Conservation (phyloP, 2,888 invertebrate species). For the Leptopilina syphax region DNA sequence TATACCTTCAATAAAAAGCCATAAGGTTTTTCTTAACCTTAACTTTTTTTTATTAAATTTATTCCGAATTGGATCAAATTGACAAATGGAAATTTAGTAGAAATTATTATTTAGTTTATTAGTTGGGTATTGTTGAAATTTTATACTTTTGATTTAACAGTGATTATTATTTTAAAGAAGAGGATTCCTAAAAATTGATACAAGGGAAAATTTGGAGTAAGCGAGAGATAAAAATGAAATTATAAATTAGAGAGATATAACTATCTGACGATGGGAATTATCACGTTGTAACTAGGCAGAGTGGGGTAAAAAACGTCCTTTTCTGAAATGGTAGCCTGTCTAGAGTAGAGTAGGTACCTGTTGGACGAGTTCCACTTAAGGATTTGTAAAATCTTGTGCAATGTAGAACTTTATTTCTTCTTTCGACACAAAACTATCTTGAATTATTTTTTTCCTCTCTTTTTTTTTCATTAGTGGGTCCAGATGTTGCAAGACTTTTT, state of each 20-base stretch:
- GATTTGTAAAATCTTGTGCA: conserved; percentile 71
- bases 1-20: no score
- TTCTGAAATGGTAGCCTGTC: conserved; percentile 55
- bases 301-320: conserved; percentile 48
- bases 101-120: no score
- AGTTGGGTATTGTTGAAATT: no score
- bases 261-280: conserved; percentile 54
- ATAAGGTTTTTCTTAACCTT: no score
- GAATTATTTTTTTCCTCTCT: background rate
- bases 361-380: conserved; percentile 72
- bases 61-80: no score
- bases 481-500: conserved; percentile 9
- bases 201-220: no score
- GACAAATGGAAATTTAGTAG: no score
- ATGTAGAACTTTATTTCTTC: conserved; percentile 66
- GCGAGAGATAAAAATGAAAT: background rate
- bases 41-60: no score
- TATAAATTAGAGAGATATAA: conserved; percentile 2
- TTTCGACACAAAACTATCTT: conserved; percentile 57
- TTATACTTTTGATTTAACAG: no score
- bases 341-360: conserved; percentile 52
- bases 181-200: no score
- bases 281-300: conserved; percentile 52
- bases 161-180: no score
- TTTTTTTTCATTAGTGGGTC: conserved; percentile 5